These are phyloP conservation scores for Brachionus rotundiformis DNA, from an alignment of 1,140 invertebrate genomes.

Conservation along the genomic window DNA sequence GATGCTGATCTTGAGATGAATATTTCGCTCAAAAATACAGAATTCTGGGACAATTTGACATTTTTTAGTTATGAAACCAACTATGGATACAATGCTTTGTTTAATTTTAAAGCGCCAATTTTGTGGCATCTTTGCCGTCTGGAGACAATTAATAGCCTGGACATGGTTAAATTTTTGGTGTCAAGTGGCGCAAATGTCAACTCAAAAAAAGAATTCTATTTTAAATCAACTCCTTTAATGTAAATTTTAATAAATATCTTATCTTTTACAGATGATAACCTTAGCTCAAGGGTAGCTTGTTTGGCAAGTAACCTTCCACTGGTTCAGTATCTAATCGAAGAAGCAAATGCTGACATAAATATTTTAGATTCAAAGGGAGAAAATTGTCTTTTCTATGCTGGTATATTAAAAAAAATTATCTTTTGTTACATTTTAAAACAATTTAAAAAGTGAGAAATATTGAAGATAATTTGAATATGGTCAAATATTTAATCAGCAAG, in stretches of 20 bases:
- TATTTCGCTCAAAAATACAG: not conserved
- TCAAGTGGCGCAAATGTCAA: slow-evolving; percentile 1
- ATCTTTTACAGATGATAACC: not conserved
- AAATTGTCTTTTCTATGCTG: slow-evolving; percentile 48
- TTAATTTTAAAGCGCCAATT: not conserved
- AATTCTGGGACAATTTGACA: slow-evolving; percentile 37
- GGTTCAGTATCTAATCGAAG: slow-evolving; percentile 25
- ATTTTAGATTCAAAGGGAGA: slow-evolving; percentile 1
- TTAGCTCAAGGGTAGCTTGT: slow-evolving; percentile 31
- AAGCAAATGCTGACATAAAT: not conserved
- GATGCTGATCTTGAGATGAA: not conserved
- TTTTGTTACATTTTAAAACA: not conserved
- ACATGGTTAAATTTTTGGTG: slow-evolving; percentile 8
- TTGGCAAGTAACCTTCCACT: not conserved
- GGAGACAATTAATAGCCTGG: not conserved
- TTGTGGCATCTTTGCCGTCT: slow-evolving; percentile 24
- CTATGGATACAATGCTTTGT: not conserved
- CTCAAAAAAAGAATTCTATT: not conserved
- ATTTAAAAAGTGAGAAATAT: not conserved
- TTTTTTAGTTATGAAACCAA: slow-evolving; percentile 11
- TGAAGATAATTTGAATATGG: not conserved
- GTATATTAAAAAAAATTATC: not conserved
- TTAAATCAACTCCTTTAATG: slow-evolving; percentile 35
- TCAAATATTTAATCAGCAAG: not conserved
- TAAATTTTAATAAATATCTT: not conserved